Evolutionary conservation across 2,113 vertebrate species (phyloP), one percentile per base, ranked within the genome.

Genomic region (Piprites chloris): DNA sequence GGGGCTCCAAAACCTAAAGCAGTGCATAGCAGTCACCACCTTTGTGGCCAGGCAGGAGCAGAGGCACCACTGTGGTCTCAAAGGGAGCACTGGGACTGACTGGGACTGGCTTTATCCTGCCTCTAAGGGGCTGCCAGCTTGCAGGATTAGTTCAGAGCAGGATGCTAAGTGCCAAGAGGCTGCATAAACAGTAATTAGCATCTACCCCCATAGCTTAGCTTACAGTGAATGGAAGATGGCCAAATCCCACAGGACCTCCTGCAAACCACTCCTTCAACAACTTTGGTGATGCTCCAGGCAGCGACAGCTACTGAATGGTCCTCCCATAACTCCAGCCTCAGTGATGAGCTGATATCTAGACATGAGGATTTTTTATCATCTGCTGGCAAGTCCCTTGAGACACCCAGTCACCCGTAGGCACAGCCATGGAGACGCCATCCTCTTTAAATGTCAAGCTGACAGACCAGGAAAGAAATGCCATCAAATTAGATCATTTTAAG

Each of bases 131-230:
- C 66, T 55, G 39, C 15, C 75, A 79, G 44, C 52, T 44, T 7
- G 0, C 37, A 63, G 86, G n/a, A 5, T 32, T 2, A 3, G 5
- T 32, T 72, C 61, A 61, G 61, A 63, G 55, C 1, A 1, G 26
- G 47, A 46, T 90, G 85, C 52, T 35, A 67, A 12, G 9, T 95
- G 58, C 53, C 71, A 73, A 55, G 55, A 77, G 22, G 33, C 53
- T 77, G 49, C 6, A 8, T 37, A 46, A 92, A 46, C 39, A 42
- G 35, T 13, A 77, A 63, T 63, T 66, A 80, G 5, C 47, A 77
- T 82, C n/a, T 83, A 22, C 20, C 10, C 10, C 35, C 2, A 22
- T 11, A 66, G 14, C 35, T 83, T 37, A 74, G 46, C 4, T 90
- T 77, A 30, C 26, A 73, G 65, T 24, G 77, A 78, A 50, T 4